These are phyloP conservation scores for Augiades crinisus DNA, from an alignment of 2,888 invertebrate genomes.

Conservation along the genomic window DNA sequence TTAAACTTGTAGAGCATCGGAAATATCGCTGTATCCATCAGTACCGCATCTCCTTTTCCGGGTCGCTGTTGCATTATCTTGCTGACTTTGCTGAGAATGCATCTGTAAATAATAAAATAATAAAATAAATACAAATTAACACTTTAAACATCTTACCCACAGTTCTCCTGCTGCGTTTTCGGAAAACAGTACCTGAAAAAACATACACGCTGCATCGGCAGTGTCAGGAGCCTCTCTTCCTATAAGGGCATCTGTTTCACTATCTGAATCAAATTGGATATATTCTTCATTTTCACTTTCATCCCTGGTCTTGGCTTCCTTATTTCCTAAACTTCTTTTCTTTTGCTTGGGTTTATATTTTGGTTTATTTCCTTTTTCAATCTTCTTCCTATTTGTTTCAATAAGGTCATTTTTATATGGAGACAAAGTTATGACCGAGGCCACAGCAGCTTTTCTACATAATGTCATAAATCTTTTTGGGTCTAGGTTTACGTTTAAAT, in stretches of 20 bases:
- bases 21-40: conserved; percentile 33
- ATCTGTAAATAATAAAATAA: neutral
- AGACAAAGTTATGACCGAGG: conserved; percentile 24
- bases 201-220: conserved; percentile 20
- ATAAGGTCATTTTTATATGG: conserved; percentile 23
- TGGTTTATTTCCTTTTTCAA: conserved; percentile 21
- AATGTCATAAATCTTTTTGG: too few species aligned
- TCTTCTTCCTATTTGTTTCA: conserved; percentile 25
- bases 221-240: conserved; percentile 18
- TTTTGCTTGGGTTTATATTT: conserved; percentile 16
- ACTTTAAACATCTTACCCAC: too few species aligned
- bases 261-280: conserved; percentile 25
- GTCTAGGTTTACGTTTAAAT: too few species aligned
- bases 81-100: neutral
- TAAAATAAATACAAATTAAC: too few species aligned
- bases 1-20: conserved; percentile 31
- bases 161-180: conserved; percentile 18
- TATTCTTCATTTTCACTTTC: conserved; percentile 12
- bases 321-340: conserved; percentile 10
- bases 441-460: conserved; percentile 24
- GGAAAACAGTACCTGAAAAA: conserved; percentile 16
- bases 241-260: conserved; percentile 23
- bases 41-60: conserved; percentile 18
- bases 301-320: conserved; percentile 6
- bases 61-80: neutral